These are phyloP conservation scores for Aurelia coerulea DNA, from an alignment of 30 jellyfish, hydroid and myxozoan species.

Conservation along the genomic window DNA sequence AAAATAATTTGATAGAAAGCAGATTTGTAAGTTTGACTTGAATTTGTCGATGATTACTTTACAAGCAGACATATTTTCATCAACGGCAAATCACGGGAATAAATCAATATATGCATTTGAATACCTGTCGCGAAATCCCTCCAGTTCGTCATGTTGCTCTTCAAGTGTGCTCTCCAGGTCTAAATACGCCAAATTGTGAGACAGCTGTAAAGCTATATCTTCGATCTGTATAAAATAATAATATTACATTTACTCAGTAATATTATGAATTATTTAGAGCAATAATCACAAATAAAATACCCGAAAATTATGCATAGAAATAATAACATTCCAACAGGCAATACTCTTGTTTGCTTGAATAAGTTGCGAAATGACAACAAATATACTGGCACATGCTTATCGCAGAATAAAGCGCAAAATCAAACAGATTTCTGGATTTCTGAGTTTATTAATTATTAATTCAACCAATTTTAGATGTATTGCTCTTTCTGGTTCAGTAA, in stretches of 20 bases:
- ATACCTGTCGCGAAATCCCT: slow-evolving; percentile 98
- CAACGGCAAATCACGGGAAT: slow-evolving; percentile 33
- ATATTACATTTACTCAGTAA: neutral
- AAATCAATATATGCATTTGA: slow-evolving; percentile 25
- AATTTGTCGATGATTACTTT: neutral
- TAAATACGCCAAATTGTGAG: slow-evolving; percentile 90
- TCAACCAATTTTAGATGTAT: no score
- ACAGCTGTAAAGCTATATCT: slow-evolving; percentile 95
- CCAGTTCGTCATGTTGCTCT: slow-evolving; percentile 96
- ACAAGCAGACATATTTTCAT: slow-evolving; percentile 4
- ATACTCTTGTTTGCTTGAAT: no score
- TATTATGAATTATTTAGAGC: neutral
- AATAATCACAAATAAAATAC: neutral
- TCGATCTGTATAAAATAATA: slow-evolving; percentile 75
- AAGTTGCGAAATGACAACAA: no score
- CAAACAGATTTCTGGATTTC: no score
- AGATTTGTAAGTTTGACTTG: neutral
- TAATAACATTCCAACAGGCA: no score
- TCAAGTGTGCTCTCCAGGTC: slow-evolving; percentile 97
- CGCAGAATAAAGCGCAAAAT: no score
- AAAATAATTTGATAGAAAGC: slow-evolving; percentile 4
- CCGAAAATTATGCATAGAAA: neutral
- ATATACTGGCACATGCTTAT: no score
- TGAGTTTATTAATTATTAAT: no score
- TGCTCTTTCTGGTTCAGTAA: no score